phyloP scores from a whole-genome alignment of 2,113 vertebrate species.

The Chlorocebus sabaeus region DNA sequence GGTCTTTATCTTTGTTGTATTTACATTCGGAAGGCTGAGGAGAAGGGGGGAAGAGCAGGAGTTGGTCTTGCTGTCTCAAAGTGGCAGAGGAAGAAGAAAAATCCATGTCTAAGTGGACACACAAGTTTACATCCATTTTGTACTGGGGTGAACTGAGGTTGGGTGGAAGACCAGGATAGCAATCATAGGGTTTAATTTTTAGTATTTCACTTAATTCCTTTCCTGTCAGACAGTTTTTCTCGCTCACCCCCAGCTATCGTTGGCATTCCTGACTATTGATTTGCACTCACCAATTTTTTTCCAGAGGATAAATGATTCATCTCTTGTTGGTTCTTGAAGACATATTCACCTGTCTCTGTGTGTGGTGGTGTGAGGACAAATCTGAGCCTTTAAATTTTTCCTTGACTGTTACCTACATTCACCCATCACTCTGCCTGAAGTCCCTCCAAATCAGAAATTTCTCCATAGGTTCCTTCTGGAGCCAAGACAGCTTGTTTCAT shows the following conservation, averaged over 20 bases:
- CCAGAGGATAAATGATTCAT: neutral
- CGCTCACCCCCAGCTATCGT: neutral
- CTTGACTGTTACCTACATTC: neutral
- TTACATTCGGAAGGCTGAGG: neutral
- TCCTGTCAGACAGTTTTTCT: neutral
- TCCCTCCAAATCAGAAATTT: neutral
- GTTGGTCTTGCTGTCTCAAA: neutral
- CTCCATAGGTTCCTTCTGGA: neutral
- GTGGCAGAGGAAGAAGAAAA: neutral
- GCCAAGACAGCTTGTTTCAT: neutral
- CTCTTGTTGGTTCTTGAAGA: neutral
- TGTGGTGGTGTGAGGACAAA: accelerated
- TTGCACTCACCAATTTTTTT: neutral
- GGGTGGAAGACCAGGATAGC: neutral
- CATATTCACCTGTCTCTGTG: neutral
- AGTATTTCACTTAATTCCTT: neutral
- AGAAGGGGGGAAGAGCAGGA: neutral
- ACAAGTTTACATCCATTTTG: neutral
- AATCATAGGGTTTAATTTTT: neutral
- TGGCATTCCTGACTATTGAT: neutral
- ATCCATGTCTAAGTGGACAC: neutral
- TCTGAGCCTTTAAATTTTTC: neutral
- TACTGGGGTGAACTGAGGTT: neutral
- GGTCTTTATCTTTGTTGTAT: neutral
- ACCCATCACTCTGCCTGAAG: too few relatives aligned